These are phyloP conservation scores for Anadara kagoshimensis DNA, from an alignment of 1,140 invertebrate genomes.

Conservation along the genomic window DNA sequence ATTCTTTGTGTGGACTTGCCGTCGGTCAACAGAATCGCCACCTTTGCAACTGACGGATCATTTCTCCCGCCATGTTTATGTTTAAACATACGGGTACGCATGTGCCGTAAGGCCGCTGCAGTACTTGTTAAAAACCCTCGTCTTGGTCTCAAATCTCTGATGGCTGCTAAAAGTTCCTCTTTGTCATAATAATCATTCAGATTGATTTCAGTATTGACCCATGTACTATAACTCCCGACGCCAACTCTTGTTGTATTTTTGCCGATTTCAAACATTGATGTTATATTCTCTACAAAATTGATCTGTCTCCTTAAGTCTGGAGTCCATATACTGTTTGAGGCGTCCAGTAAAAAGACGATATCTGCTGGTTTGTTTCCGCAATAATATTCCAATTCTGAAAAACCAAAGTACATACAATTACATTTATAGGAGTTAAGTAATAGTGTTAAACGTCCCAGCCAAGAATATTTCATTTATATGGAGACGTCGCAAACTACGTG, in stretches of 20 bases:
- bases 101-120: constrained; percentile 31
- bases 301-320: constrained; percentile 54
- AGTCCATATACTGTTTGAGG: constrained; percentile 60
- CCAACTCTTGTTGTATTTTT: constrained; percentile 49
- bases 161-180: constrained; percentile 33
- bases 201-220: constrained; percentile 45
- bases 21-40: constrained; percentile 62
- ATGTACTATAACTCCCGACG: constrained; percentile 41
- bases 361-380: constrained; percentile 63
- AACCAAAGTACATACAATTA: too few relatives aligned
- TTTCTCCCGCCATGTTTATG: constrained; percentile 37
- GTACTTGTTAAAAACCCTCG: constrained; percentile 43
- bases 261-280: constrained; percentile 55
- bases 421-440: too few relatives aligned
- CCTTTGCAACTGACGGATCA: constrained; percentile 36
- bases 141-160: constrained; percentile 34
- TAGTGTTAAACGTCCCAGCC: too few relatives aligned
- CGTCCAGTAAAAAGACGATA: constrained; percentile 61
- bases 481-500: too few relatives aligned
- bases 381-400: constrained; percentile 41
- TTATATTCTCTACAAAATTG: constrained; percentile 53
- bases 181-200: constrained; percentile 43
- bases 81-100: constrained; percentile 45
- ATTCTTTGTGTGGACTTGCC: constrained; percentile 52
- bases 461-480: too few relatives aligned